A percentile compares a stretch with the other conserved stretches of the same genome.
These are phyloP conservation scores for Lycophotia porphyrea DNA, from an alignment of 2,888 invertebrate species.

Conservation along the genomic window DNA sequence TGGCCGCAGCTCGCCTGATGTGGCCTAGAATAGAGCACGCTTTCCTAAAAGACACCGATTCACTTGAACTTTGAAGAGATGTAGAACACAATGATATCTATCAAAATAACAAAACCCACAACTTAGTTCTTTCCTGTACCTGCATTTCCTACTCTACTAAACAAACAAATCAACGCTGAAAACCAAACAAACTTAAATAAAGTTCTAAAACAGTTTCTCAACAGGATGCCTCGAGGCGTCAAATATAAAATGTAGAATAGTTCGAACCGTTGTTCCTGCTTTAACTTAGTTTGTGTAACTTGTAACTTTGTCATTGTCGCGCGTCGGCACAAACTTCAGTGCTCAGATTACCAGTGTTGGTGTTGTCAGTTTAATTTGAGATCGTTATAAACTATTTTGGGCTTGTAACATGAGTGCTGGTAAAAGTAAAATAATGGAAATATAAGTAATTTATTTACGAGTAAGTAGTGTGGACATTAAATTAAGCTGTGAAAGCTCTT, in stretches of 20 bases:
- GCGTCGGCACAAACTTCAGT: conserved; percentile 34
- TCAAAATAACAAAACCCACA: neutral
- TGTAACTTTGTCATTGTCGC: conserved; percentile 27
- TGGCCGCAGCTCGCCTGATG: too few species aligned
- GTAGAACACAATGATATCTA: too few species aligned
- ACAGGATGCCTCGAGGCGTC: conserved; percentile 2
- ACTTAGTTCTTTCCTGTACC: neutral
- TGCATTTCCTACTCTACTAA: neutral
- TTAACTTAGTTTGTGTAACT: conserved; percentile 43
- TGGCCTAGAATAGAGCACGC: too few species aligned
- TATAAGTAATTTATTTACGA: too few species aligned
- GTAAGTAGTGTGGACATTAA: too few species aligned
- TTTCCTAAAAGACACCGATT: too few species aligned
- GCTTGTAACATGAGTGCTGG: neutral
- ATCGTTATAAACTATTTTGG: conserved; percentile 16
- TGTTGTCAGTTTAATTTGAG: conserved; percentile 34
- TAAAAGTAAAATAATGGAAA: neutral
- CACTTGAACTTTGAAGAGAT: too few species aligned
- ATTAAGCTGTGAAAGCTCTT: neutral
- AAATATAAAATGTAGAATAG: conserved; percentile 46
- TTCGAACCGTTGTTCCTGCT: conserved; percentile 23
- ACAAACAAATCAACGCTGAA: neutral
- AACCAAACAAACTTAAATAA: conserved; percentile 9
- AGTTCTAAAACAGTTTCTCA: conserved; percentile 1
- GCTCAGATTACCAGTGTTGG: conserved; percentile 23